Base-by-base conservation (phyloP, 2,888 invertebrate genomes). In the Hofmannophila pseudospretella region DNA sequence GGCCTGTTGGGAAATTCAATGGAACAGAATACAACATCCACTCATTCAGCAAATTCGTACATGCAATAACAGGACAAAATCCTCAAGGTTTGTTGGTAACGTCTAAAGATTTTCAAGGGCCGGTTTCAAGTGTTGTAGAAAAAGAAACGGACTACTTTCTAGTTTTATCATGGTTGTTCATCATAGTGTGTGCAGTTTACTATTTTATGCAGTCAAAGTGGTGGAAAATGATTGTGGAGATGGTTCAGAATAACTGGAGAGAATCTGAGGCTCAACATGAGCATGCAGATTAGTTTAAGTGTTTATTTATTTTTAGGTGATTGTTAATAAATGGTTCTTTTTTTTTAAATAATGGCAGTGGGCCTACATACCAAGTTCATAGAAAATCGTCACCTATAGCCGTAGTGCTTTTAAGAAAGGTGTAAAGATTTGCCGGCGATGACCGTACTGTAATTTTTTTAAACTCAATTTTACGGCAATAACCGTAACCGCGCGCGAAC, bases 261-360 rank as follows among this genome's bases (percentile, higher is more conserved):
- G 96, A 96, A 71, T 93, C 94, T 2, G 95, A 95, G 59, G 95
- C 92, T 13, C 94, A 93, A 57, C 92, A 93, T 63, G 92, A 93
- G 63, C 94, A 94, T 65, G 90, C 88, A 58, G 93, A 94, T 54
- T 94, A 73, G 39, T 34, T 41, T 42, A 37, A 41, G 34, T 34
- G 30, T 41, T 23, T 27, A 26, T 42, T 40, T 41, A 38, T 36
- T 44, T 33, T 41, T 40, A 36, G 38, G 26, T 34, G 35, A 38
- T 33, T 36, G 31, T 23, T 32, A 37, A 31, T 39, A 42, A 36
- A 32, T 44, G 42, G 38, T 29, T 13, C 10, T 19, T 28, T 37
- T 19, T 22, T 16, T 11, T 16, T n/a, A n/a, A n/a, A n/a, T n/a
- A n/a, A n/a, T n/a, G n/a, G n/a, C n/a, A n/a, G n/a, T n/a, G n/a